Conservation (phyloP, 2,113 vertebrate genomes). For the Cryptoleucopteryx plumbea region DNA sequence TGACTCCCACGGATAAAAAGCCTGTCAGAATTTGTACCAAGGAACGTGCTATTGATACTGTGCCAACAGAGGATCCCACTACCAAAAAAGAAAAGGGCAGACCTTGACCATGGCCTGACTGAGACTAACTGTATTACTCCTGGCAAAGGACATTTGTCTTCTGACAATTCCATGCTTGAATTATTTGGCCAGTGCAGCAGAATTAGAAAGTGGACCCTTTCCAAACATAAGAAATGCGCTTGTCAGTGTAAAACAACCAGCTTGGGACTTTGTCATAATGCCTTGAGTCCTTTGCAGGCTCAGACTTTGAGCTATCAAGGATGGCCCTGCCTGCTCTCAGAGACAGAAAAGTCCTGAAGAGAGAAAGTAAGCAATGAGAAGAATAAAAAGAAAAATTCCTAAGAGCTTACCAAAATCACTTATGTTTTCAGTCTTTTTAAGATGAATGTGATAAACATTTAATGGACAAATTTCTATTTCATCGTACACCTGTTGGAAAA, state of each 20-base stretch:
- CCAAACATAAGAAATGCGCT: not conserved
- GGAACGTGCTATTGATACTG: not conserved
- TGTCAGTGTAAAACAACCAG: not conserved
- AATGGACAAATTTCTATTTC: conserved; percentile 85
- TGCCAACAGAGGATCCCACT: not conserved
- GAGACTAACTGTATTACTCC: not conserved
- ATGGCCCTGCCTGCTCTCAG: not conserved
- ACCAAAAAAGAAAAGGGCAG: not conserved
- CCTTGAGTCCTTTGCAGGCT: not conserved
- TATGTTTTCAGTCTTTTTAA: conserved; percentile 75
- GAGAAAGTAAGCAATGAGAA: not conserved
- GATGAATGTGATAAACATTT: conserved; percentile 76
- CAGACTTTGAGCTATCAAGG: not conserved
- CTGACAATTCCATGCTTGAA: not conserved
- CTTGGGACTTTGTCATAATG: not conserved
- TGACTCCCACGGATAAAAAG: not conserved
- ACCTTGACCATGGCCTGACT: not conserved
- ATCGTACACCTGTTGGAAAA: conserved; percentile 77
- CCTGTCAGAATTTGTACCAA: not conserved
- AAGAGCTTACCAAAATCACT: conserved; percentile 84
- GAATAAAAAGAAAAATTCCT: not conserved
- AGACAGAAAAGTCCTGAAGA: not conserved
- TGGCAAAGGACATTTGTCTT: not conserved
- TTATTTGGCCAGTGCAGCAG: not conserved
- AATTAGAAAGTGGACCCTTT: not conserved